A percentile compares a stretch with the other conserved stretches of the same genome.
Evolutionary conservation across 2,888 invertebrate genomes (phyloP).

Genomic region (Metacarcinus magister): DNA sequence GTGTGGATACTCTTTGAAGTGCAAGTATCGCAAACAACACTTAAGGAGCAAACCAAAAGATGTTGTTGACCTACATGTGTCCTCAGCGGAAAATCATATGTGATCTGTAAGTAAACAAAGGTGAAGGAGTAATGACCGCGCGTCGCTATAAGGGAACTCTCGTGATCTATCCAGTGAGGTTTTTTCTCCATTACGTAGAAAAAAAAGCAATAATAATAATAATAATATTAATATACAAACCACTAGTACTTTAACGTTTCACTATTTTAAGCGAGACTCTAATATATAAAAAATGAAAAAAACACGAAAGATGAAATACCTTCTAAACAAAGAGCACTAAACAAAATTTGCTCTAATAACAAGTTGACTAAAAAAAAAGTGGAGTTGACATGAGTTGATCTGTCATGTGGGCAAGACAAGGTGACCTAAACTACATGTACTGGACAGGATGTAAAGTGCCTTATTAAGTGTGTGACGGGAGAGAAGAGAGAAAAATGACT

Average conservation of each 20-base stretch:
- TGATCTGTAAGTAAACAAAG: conserved; percentile 77
- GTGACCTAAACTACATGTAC: background rate
- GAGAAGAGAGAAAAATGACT: background rate
- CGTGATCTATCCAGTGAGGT: background rate
- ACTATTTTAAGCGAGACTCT: conserved; percentile 14
- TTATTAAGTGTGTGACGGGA: background rate
- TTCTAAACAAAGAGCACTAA: background rate
- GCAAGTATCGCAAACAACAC: conserved; percentile 68
- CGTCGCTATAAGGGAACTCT: conserved; percentile 10
- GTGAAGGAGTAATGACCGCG: conserved; percentile 53
- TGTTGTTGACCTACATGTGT: conserved; percentile 73
- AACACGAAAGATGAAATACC: background rate
- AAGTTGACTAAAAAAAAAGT: background rate
- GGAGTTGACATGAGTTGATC: conserved; percentile 16
- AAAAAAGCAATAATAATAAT: background rate
- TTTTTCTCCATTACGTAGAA: background rate
- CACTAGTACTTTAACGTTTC: background rate
- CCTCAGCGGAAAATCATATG: conserved; percentile 74
- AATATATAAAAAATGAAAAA: background rate
- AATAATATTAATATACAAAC: background rate
- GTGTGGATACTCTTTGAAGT: conserved; percentile 36
- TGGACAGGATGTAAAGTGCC: background rate
- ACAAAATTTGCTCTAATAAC: background rate
- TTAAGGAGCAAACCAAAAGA: conserved; percentile 64
- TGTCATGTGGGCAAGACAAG: conserved; percentile 27